These are phyloP conservation scores for Dusona sp. DNA, from an alignment of 2,888 invertebrate genomes.

Conservation along the genomic window DNA sequence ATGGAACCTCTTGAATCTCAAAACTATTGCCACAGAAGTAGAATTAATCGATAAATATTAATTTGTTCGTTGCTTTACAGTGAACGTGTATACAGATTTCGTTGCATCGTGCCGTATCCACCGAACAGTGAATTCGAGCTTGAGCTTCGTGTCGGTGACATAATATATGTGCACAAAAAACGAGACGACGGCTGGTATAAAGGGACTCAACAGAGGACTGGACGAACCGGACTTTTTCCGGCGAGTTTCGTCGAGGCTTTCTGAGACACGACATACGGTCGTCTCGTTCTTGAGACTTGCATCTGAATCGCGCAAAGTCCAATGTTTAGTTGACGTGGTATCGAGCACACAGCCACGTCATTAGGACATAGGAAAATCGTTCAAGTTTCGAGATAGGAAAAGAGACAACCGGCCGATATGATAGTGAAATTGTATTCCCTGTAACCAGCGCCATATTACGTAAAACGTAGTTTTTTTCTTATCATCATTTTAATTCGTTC, in stretches of 20 bases:
- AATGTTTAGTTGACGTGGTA: neutral
- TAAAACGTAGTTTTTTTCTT: neutral
- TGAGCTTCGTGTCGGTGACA: constrained; percentile 95
- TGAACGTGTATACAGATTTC: constrained; percentile 88
- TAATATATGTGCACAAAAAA: constrained; percentile 96
- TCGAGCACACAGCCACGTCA: neutral
- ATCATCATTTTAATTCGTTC: neutral
- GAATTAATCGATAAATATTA: constrained; percentile 9
- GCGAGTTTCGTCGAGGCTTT: constrained; percentile 95
- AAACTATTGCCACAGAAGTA: too few relatives aligned
- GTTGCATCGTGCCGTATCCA: constrained; percentile 97
- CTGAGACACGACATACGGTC: constrained; percentile 83
- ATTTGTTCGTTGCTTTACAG: constrained; percentile 70
- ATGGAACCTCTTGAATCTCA: too few relatives aligned
- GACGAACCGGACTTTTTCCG: constrained; percentile 97
- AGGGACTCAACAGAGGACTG: constrained; percentile 95
- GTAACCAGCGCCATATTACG: constrained; percentile 2
- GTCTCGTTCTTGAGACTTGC: constrained; percentile 84
- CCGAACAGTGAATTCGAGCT: constrained; percentile 97
- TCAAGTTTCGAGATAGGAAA: constrained; percentile 54
- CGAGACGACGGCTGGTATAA: constrained; percentile 98
- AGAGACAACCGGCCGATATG: constrained; percentile 63
- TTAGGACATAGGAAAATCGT: neutral
- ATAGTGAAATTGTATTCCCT: neutral
- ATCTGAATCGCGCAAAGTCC: constrained; percentile 76